phyloP scores from a whole-genome alignment of 1,140 invertebrate species.

The Proales similis region DNA sequence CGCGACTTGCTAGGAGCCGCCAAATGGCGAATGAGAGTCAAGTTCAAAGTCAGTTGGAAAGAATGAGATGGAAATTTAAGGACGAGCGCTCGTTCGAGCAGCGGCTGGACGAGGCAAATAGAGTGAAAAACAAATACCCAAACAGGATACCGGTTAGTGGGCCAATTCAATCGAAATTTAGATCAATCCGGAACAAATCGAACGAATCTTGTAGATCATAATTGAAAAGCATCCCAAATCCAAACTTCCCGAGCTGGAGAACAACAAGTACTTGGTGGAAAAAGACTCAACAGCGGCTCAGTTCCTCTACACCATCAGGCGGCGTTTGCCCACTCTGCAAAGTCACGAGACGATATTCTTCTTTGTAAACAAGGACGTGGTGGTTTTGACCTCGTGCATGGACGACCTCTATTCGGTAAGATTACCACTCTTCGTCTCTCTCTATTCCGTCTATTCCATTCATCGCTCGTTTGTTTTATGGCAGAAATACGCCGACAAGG shows the following conservation, averaged over 20 bases:
- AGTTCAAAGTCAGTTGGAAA: too few species aligned
- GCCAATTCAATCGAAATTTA: too few species aligned
- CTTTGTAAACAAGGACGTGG: slow-evolving; percentile 6
- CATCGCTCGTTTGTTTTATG: not conserved
- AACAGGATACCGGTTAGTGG: slow-evolving; percentile 94
- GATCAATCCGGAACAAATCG: too few species aligned
- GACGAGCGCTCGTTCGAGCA: slow-evolving; percentile 98
- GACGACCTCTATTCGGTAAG: slow-evolving; percentile 3
- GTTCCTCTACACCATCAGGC: slow-evolving; percentile 97
- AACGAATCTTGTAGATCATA: too few species aligned
- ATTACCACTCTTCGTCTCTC: not conserved
- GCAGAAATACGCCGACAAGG: slow-evolving; percentile 20
- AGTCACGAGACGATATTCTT: slow-evolving; percentile 32
- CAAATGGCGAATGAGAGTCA: too few species aligned
- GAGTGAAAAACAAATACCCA: slow-evolving; percentile 96
- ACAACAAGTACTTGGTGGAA: slow-evolving; percentile 98
- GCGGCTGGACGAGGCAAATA: slow-evolving; percentile 92
- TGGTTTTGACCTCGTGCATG: not conserved
- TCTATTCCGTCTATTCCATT: not conserved
- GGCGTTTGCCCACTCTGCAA: slow-evolving; percentile 56
- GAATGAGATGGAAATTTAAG: slow-evolving; percentile 98
- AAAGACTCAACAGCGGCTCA: slow-evolving; percentile 97
- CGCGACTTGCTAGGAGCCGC: too few species aligned
- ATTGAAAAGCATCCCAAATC: slow-evolving; percentile 97
- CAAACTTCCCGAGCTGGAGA: slow-evolving; percentile 92